Conservation (phyloP, 2,797 vertebrate genomes). For the Pteronotus mesoamericanus region DNA sequence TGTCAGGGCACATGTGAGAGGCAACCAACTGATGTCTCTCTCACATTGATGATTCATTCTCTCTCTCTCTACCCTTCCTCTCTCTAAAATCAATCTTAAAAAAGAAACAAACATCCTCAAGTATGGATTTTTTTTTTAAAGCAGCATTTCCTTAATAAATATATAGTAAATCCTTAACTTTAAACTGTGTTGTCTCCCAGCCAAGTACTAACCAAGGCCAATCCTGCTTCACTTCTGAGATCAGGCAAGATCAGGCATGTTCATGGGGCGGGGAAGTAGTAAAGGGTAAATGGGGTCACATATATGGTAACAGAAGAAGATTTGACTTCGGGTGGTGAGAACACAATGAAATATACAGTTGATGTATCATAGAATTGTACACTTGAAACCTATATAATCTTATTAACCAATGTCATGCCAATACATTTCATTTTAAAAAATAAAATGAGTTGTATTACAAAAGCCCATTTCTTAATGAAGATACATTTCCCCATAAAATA, state of each 20-base stretch:
- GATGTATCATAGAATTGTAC: background rate
- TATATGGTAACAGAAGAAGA: background rate
- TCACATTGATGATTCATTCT: background rate
- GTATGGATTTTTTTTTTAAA: background rate
- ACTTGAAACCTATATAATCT: background rate
- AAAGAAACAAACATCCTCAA: background rate
- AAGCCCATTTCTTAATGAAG: background rate
- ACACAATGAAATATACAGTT: background rate
- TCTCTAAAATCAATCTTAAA: too few species aligned
- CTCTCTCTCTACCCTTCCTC: background rate
- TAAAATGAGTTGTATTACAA: slow-evolving; percentile 10
- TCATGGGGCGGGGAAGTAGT: background rate
- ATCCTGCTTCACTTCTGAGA: background rate
- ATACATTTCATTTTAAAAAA: background rate
- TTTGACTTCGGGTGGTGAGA: background rate
- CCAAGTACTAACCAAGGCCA: background rate
- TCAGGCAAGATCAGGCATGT: background rate
- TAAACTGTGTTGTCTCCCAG: background rate
- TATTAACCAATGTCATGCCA: background rate
- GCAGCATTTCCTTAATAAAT: background rate
- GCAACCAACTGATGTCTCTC: background rate
- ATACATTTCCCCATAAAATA: background rate
- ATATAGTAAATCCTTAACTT: background rate
- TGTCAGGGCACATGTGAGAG: too few species aligned
- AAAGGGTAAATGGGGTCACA: background rate